Percentiles rank a stretch among this genome's conserved stretches.
Conservation (phyloP, 2,888 invertebrate genomes). For the Eupithecia subfuscata region DNA sequence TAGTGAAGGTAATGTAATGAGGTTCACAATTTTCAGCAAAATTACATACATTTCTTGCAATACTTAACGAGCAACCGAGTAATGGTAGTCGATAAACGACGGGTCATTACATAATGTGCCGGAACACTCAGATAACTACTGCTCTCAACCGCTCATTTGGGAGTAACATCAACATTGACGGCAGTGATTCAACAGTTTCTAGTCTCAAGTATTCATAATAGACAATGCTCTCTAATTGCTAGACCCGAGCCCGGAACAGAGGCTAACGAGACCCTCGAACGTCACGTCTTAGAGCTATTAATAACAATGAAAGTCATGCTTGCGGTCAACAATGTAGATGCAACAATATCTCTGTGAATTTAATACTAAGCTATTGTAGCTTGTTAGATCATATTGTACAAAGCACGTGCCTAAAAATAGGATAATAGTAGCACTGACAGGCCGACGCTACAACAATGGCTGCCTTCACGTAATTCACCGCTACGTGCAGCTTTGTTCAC, state of each 20-base stretch:
- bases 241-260: slow-evolving; percentile 46
- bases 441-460: slow-evolving; percentile 41
- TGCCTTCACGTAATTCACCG: slow-evolving; percentile 46
- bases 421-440: slow-evolving; percentile 39
- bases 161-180: slow-evolving; percentile 49
- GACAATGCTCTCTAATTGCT: slow-evolving; percentile 66
- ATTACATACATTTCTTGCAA: slow-evolving; percentile 36
- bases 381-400: slow-evolving; percentile 18
- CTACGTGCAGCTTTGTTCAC: slow-evolving; percentile 41
- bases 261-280: slow-evolving; percentile 53
- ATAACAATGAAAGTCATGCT: slow-evolving; percentile 58
- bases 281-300: slow-evolving; percentile 54
- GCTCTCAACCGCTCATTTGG: slow-evolving; percentile 30
- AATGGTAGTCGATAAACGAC: slow-evolving; percentile 27
- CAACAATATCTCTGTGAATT: slow-evolving; percentile 21
- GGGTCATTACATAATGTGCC: slow-evolving; percentile 47
- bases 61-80: slow-evolving; percentile 31
- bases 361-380: slow-evolving; percentile 25
- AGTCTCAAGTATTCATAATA: slow-evolving; percentile 55
- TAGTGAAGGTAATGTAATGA: neutral
- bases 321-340: slow-evolving; percentile 29
- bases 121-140: slow-evolving; percentile 40
- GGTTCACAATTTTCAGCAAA: slow-evolving; percentile 14
- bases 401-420: slow-evolving; percentile 45
- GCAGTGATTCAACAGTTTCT: slow-evolving; percentile 60